A percentile compares a stretch with the other conserved stretches of the same genome.
These are phyloP conservation scores for Trachymyrmex cornetzi DNA, from an alignment of 1,140 invertebrate genomes.

Conservation along the genomic window DNA sequence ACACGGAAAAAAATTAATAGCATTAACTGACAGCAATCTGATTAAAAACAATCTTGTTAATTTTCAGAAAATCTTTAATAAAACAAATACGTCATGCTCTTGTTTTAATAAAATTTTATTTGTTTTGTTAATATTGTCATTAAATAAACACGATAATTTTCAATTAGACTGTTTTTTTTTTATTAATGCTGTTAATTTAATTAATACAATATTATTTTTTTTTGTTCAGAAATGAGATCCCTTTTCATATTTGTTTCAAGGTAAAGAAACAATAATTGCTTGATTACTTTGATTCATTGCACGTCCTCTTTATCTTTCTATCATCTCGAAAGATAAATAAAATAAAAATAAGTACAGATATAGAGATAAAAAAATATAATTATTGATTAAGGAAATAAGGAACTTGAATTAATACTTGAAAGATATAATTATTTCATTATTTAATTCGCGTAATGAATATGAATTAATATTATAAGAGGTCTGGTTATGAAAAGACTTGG, in stretches of 20 bases:
- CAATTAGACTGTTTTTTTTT: too few relatives aligned
- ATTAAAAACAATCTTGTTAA: too few relatives aligned
- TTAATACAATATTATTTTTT: too few relatives aligned
- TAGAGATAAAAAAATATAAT: not conserved
- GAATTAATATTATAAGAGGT: not conserved
- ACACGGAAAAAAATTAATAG: not conserved
- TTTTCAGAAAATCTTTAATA: too few relatives aligned
- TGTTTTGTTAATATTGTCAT: too few relatives aligned
- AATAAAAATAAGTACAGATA: not conserved
- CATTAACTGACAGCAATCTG: too few relatives aligned
- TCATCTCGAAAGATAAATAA: not conserved
- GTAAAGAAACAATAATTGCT: not conserved
- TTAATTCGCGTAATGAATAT: not conserved
- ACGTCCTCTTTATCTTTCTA: not conserved
- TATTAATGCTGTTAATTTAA: too few relatives aligned
- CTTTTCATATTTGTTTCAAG: not conserved
- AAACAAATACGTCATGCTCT: too few relatives aligned
- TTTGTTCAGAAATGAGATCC: not conserved
- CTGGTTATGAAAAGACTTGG: not conserved
- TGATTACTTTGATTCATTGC: not conserved
- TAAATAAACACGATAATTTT: too few relatives aligned
- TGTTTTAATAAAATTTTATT: too few relatives aligned
- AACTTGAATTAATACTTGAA: not conserved
- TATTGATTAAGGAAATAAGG: not conserved
- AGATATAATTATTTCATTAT: not conserved